Evolutionary conservation across 2,797 vertebrate genomes (phyloP).

Genomic region (Ptychobarbus kaznakovi): DNA sequence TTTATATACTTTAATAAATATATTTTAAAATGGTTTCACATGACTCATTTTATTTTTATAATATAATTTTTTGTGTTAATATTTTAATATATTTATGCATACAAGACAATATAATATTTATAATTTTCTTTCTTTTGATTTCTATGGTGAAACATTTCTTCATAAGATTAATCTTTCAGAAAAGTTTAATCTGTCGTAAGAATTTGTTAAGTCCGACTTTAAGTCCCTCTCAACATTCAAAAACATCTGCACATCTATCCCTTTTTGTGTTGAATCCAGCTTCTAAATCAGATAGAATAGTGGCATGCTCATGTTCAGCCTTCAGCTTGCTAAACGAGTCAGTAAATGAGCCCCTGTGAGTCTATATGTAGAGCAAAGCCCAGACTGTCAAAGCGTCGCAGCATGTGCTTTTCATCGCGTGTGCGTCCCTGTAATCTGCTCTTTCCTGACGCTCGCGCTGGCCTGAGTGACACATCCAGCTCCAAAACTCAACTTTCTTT

Average conservation of each 20-base stretch:
- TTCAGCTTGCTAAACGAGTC: neutral
- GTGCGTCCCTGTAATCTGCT: constrained; percentile 35
- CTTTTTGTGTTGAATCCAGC: neutral
- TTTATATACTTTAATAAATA: neutral
- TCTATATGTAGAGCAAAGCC: neutral
- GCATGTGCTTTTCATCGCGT: constrained; percentile 1
- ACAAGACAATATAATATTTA: neutral
- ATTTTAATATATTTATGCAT: neutral
- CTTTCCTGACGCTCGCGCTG: constrained; percentile 22
- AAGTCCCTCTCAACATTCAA: too few relatives aligned
- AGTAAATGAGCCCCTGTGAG: neutral
- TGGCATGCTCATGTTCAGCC: neutral
- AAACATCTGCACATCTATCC: too few relatives aligned
- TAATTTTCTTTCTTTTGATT: neutral
- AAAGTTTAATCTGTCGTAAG: neutral
- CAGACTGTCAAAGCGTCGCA: neutral
- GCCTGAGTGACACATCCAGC: constrained; percentile 64
- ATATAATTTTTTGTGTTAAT: neutral
- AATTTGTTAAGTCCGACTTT: too few relatives aligned
- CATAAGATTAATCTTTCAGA: neutral
- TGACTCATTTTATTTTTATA: neutral
- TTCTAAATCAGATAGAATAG: neutral
- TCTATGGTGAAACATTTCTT: neutral
- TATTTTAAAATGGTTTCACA: neutral
- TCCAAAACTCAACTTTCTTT: constrained; percentile 66